Conservation (phyloP, 2,113 vertebrate genomes). For the Apteryx owenii region DNA sequence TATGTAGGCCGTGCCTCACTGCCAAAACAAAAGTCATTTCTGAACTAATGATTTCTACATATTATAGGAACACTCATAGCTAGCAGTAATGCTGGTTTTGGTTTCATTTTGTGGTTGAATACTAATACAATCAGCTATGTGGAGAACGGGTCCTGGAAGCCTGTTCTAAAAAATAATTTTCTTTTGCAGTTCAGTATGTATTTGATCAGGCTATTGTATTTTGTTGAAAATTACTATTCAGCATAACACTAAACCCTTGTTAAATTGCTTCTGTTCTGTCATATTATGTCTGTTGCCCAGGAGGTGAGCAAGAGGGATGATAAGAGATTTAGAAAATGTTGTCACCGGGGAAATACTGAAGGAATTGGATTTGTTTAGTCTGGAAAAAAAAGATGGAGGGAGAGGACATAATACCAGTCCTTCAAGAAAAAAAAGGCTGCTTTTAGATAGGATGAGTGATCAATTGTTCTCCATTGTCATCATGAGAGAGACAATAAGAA, state of each 20-base stretch:
- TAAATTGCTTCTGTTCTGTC: neutral
- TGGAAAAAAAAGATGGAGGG: neutral
- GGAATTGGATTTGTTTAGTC: neutral
- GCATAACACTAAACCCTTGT: neutral
- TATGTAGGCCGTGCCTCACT: neutral
- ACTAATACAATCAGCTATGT: neutral
- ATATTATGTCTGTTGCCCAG: neutral
- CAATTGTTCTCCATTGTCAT: neutral
- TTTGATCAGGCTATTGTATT: neutral
- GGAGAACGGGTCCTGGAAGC: neutral
- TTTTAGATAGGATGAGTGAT: neutral
- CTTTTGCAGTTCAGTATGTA: neutral
- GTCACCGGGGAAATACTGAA: neutral
- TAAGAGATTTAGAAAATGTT: slow-evolving; percentile 10
- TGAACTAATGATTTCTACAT: neutral
- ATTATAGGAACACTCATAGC: neutral
- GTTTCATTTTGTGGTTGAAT: neutral
- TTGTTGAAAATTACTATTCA: neutral
- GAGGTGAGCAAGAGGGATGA: neutral
- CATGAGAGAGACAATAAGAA: neutral
- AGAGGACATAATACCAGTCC: neutral
- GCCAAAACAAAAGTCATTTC: neutral
- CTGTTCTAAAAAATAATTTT: neutral
- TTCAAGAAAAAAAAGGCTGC: neutral
- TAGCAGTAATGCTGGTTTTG: neutral